Conservation (phyloP, 1,140 invertebrate genomes). For the Scylla paramamosain region DNA sequence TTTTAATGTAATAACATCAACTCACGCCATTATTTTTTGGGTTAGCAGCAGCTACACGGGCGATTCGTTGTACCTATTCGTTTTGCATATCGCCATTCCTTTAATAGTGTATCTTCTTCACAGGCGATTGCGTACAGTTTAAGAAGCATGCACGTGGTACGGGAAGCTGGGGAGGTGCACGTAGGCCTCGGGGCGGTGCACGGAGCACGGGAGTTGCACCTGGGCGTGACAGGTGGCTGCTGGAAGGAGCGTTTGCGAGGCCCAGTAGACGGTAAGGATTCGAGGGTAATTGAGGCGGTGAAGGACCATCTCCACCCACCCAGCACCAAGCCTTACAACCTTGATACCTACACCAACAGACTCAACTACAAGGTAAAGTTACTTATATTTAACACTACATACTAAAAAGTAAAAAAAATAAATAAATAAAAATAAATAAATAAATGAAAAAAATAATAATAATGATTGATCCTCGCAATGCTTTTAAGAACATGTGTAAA, state of each 20-base stretch:
- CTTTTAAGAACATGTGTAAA: too few species aligned
- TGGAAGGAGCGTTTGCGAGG: constrained; percentile 54
- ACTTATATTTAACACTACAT: background rate
- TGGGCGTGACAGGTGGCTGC: background rate
- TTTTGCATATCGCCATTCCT: background rate
- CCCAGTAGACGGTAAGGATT: constrained; percentile 48
- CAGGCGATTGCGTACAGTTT: constrained; percentile 46
- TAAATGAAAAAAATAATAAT: background rate
- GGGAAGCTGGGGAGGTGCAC: constrained; percentile 21
- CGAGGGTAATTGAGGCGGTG: background rate
- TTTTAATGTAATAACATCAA: too few species aligned
- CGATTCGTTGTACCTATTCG: too few species aligned
- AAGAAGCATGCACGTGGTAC: constrained; percentile 32
- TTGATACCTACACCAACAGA: constrained; percentile 53
- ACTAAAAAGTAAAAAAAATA: background rate
- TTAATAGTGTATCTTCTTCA: background rate
- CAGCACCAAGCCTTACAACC: constrained; percentile 38
- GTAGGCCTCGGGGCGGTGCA: constrained; percentile 48
- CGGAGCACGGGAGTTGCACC: background rate
- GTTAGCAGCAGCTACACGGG: too few species aligned
- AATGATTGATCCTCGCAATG: too few species aligned
- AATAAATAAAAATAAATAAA: too few species aligned
- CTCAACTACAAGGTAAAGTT: constrained; percentile 49
- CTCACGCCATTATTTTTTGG: too few species aligned
- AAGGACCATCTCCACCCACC: constrained; percentile 34